Conservation (phyloP, 2,113 vertebrate genomes). For the Larimichthys crocea region DNA sequence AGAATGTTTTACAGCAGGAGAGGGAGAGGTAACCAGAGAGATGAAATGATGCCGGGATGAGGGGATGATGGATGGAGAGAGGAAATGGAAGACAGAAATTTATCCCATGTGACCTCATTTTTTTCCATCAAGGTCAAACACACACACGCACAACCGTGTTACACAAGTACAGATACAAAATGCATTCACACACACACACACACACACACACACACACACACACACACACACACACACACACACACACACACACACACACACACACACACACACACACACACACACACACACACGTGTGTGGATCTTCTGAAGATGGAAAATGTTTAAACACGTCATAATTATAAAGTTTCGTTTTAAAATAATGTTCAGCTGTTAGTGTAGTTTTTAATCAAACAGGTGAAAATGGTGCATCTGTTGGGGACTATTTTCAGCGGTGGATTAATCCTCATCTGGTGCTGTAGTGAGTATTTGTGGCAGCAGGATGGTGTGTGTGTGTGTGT, state of each 20-base stretch:
- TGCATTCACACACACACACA: background rate
- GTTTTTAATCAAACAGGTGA: background rate
- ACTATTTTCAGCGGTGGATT: no score
- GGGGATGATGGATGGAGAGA: conserved; percentile 25
- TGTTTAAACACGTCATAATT: background rate
- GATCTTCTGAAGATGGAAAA: background rate
- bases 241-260: no score
- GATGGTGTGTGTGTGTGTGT: no score
- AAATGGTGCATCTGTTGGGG: no score
- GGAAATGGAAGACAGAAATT: background rate
- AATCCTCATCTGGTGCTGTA: no score
- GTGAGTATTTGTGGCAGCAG: no score
- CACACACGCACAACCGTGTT: background rate
- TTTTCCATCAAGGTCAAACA: conserved; percentile 54
- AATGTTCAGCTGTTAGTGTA: background rate
- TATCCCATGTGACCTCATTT: conserved; percentile 35
- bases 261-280: no score
- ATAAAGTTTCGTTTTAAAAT: background rate
- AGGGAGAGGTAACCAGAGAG: background rate
- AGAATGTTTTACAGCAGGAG: background rate
- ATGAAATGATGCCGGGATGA: conserved; percentile 8
- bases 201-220: background rate
- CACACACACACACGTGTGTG: no score
- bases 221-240: no score
- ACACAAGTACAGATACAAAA: background rate